Conservation (phyloP, 64 coral and sea anemone genomes). For the Actinia tenebrosa region DNA sequence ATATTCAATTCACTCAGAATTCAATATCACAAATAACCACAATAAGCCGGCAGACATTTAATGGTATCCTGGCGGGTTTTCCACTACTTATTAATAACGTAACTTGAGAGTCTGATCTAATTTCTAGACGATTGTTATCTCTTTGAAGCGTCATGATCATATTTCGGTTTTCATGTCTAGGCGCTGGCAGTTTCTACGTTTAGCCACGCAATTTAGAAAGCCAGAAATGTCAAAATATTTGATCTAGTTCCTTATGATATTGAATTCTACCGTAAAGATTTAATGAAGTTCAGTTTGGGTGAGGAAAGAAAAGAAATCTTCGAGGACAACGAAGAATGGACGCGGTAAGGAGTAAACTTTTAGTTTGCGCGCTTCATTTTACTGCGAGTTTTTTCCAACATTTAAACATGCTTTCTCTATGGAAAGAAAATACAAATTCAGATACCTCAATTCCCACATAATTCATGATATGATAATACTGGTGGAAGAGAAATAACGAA, state of each 20-base stretch:
- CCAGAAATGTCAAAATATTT: background rate
- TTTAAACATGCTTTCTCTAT: background rate
- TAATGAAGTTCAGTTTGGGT: background rate
- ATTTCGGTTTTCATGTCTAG: background rate
- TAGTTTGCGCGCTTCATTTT: background rate
- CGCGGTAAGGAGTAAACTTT: background rate
- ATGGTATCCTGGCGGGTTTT: background rate
- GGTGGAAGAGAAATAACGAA: background rate
- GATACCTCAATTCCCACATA: no score
- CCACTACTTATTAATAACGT: background rate
- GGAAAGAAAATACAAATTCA: no score
- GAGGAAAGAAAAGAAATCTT: background rate
- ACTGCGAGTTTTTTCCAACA: background rate
- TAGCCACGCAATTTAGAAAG: background rate
- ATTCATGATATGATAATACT: no score
- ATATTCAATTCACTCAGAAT: no score
- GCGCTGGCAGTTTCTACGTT: background rate
- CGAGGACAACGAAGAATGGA: background rate
- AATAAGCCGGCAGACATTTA: background rate
- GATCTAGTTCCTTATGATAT: background rate
- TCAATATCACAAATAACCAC: background rate
- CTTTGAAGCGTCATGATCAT: background rate
- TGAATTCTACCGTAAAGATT: background rate
- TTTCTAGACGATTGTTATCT: conserved; percentile 4
- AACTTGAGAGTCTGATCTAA: background rate